phyloP scores from a whole-genome alignment of 2,888 invertebrate genomes.

The Euzophera pinguis region DNA sequence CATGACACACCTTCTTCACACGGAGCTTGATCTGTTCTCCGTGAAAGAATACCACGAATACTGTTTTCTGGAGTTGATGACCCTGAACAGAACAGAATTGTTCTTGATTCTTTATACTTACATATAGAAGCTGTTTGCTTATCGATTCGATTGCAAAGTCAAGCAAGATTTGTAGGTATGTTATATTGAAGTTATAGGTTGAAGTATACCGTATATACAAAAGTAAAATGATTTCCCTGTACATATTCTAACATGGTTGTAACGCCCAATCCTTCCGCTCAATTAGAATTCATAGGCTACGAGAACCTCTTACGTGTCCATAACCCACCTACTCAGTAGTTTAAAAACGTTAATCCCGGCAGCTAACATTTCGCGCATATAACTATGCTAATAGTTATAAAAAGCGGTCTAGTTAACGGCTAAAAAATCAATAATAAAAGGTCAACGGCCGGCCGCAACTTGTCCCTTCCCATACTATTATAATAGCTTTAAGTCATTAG shows the following conservation, averaged over 20 bases:
- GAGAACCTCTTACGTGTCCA: too few relatives aligned
- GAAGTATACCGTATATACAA: too few relatives aligned
- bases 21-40: slow-evolving; percentile 86
- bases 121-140: not conserved
- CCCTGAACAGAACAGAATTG: slow-evolving; percentile 64
- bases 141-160: too few relatives aligned
- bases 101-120: not conserved
- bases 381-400: not conserved
- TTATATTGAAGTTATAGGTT: too few relatives aligned
- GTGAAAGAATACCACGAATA: slow-evolving; percentile 84
- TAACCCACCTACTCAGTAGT: too few relatives aligned
- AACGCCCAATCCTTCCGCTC: too few relatives aligned
- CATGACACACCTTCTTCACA: slow-evolving; percentile 88
- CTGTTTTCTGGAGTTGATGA: slow-evolving; percentile 84
- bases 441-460: slow-evolving; percentile 1
- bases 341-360: not conserved
- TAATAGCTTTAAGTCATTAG: not conserved
- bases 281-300: too few relatives aligned
- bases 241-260: too few relatives aligned
- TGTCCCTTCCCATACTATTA: slow-evolving; percentile 1
- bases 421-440: not conserved
- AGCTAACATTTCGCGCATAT: slow-evolving; percentile 6
- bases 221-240: too few relatives aligned
- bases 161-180: too few relatives aligned
- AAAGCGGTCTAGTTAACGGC: not conserved